These are phyloP conservation scores for Drosophila ustulata DNA, from an alignment of 2,888 invertebrate genomes.

Conservation along the genomic window DNA sequence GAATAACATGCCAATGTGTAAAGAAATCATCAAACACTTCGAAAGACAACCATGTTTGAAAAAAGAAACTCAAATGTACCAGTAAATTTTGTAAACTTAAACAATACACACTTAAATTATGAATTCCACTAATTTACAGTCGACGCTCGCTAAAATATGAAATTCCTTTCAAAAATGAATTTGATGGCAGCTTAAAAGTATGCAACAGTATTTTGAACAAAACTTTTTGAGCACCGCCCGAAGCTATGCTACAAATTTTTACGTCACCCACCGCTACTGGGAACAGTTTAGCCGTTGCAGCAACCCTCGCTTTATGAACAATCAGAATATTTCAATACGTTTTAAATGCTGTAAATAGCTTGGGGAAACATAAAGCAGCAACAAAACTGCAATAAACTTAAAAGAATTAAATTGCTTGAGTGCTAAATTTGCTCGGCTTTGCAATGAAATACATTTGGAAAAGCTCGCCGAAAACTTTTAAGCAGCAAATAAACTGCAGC, in stretches of 20 bases:
- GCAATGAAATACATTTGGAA: conserved; percentile 25
- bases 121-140: conserved; percentile 8
- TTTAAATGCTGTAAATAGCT: conserved; percentile 1
- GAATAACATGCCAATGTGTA: conserved; percentile 60
- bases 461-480: conserved; percentile 16
- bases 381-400: conserved; percentile 11
- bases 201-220: conserved; percentile 11
- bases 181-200: conserved; percentile 26
- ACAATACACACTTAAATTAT: conserved; percentile 8
- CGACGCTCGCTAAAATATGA: background rate
- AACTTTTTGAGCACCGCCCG: conserved; percentile 15
- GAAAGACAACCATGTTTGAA: conserved; percentile 19
- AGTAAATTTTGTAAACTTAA: background rate
- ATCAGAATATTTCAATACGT: conserved; percentile 2
- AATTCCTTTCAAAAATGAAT: background rate
- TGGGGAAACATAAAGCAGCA: conserved; percentile 1
- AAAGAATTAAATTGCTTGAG: conserved; percentile 28
- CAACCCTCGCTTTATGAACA: background rate
- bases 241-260: conserved; percentile 33
- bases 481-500: conserved; percentile 12
- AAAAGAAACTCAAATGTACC: conserved; percentile 11
- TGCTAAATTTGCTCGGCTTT: conserved; percentile 19
- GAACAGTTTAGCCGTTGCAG: conserved; percentile 17
- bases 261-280: conserved; percentile 3
- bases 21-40: conserved; percentile 24